phyloP scores from a whole-genome alignment of 2,113 vertebrate species.

The Eurypyga helias region DNA sequence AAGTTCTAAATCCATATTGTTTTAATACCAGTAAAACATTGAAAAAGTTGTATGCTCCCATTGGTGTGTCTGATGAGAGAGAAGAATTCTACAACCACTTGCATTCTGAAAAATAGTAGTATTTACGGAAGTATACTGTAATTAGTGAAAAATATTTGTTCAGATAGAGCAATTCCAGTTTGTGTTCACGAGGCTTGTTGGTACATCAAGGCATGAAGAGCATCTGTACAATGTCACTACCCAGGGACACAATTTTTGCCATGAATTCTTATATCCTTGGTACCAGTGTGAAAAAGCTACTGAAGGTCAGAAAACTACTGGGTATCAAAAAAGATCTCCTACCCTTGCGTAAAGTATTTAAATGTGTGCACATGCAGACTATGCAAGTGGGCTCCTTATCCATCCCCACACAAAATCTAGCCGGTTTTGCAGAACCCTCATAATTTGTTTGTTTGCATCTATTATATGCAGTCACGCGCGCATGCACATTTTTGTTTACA shows the following conservation, averaged over 20 bases:
- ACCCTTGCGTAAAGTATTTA: neutral
- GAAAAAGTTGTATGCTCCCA: neutral
- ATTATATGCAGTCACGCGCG: neutral
- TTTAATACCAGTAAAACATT: neutral
- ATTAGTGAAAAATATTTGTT: neutral
- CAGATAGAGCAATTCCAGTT: neutral
- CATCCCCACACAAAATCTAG: neutral
- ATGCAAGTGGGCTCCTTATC: neutral
- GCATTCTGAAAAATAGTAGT: neutral
- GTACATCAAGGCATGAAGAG: neutral
- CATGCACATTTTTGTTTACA: neutral
- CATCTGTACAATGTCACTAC: neutral
- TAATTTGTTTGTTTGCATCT: neutral
- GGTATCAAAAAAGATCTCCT: neutral
- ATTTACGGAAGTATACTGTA: neutral
- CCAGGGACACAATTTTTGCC: neutral
- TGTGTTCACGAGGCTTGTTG: rapidly evolving
- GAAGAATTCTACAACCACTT: neutral
- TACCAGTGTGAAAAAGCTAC: neutral
- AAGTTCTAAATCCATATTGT: neutral
- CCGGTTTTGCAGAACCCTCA: neutral
- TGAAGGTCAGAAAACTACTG: neutral
- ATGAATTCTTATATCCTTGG: neutral
- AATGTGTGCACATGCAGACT: neutral
- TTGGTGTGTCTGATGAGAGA: neutral